Conservation (phyloP, 2,888 invertebrate genomes). For the Calameuta filiformis region DNA sequence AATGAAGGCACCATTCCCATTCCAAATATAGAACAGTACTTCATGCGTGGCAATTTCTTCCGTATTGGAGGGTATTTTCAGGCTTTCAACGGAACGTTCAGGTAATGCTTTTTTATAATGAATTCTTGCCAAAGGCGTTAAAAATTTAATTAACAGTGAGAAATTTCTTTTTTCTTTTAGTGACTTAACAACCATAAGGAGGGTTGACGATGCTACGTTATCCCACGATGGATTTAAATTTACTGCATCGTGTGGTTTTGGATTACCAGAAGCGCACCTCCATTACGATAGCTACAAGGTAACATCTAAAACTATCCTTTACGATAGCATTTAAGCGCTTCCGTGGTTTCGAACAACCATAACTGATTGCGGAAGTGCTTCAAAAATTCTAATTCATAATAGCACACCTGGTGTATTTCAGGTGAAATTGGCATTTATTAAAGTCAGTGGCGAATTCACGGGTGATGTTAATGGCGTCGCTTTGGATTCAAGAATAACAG, state of each 20-base stretch:
- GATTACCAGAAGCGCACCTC: slow-evolving; percentile 29
- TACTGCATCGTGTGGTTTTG: slow-evolving; percentile 32
- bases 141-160: background rate
- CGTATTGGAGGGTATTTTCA: slow-evolving; percentile 30
- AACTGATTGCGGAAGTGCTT: background rate
- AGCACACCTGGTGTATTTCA: slow-evolving; percentile 1
- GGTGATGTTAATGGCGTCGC: slow-evolving; percentile 30
- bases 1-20: slow-evolving; percentile 28
- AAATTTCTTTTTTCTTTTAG: slow-evolving; percentile 24
- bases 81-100: slow-evolving; percentile 30
- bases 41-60: slow-evolving; percentile 30
- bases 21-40: slow-evolving; percentile 30
- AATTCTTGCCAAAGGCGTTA: background rate
- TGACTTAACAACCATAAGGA: slow-evolving; percentile 35
- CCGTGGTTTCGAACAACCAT: background rate
- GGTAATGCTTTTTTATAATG: slow-evolving; percentile 21
- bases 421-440: slow-evolving; percentile 28
- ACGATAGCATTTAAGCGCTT: background rate
- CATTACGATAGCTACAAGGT: slow-evolving; percentile 37
- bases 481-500: slow-evolving; percentile 22
- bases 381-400: background rate
- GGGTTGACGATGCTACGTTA: slow-evolving; percentile 31
- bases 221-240: slow-evolving; percentile 29
- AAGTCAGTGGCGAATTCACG: slow-evolving; percentile 28
- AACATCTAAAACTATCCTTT: slow-evolving; percentile 8